Percentiles rank a stretch among this genome's conserved stretches.
phyloP scores from a whole-genome alignment of 2,113 vertebrate species.

The Donacobius atricapilla region DNA sequence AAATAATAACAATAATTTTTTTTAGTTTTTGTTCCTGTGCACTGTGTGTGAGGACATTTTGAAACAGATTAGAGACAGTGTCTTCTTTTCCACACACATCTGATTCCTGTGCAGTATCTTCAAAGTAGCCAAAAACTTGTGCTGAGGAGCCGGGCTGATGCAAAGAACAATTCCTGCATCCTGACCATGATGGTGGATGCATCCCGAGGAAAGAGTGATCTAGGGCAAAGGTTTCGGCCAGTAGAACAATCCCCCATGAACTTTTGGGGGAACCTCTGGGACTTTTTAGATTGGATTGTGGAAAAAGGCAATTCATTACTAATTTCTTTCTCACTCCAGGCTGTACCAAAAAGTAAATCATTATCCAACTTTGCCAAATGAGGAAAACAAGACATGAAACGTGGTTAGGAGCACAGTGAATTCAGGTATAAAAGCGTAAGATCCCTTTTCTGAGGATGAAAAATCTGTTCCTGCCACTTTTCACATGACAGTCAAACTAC shows the following conservation, averaged over 20 bases:
- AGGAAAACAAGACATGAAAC: background rate
- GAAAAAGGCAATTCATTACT: background rate
- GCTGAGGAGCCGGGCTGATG: background rate
- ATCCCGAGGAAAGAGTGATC: background rate
- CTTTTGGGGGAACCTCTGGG: background rate
- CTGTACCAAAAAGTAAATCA: background rate
- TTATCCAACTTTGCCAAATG: background rate
- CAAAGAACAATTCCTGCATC: background rate
- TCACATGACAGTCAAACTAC: background rate
- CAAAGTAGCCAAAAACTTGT: background rate
- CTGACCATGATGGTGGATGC: accelerated
- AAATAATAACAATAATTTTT: background rate
- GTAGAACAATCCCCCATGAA: background rate
- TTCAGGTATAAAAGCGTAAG: background rate
- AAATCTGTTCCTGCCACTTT: background rate
- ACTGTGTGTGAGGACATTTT: background rate
- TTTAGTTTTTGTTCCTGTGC: background rate
- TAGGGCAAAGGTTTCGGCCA: background rate
- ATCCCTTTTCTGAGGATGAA: background rate
- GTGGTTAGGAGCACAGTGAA: background rate
- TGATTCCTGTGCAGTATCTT: background rate
- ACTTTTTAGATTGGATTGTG: background rate
- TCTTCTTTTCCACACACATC: background rate
- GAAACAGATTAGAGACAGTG: background rate
- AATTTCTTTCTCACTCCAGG: background rate